Percentiles rank a stretch among this genome's conserved stretches.
phyloP scores from a whole-genome alignment of 1,140 invertebrate species.

The Wasmannia auropunctata region DNA sequence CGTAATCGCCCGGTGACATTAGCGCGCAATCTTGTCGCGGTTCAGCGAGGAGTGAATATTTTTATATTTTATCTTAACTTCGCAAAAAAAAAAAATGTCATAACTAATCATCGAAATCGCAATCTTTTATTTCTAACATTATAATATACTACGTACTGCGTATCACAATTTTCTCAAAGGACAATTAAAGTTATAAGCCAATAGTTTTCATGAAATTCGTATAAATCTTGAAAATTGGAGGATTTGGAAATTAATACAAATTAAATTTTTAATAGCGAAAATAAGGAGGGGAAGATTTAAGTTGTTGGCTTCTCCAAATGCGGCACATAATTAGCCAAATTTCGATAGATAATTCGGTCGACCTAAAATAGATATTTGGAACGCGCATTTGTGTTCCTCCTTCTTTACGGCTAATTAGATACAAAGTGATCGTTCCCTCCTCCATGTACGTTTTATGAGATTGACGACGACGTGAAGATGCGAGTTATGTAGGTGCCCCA shows the following conservation, averaged over 20 bases:
- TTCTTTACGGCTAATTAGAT: conserved; percentile 29
- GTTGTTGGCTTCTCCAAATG: not conserved
- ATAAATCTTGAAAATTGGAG: not conserved
- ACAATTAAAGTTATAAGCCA: not conserved
- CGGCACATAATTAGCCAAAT: not conserved
- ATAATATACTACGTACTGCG: not conserved
- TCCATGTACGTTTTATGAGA: not conserved
- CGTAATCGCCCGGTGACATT: conserved; percentile 37
- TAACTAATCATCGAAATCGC: not conserved
- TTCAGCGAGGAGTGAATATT: not conserved
- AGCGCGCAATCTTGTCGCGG: not conserved
- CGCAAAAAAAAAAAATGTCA: too few species aligned
- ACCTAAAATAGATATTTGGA: not conserved
- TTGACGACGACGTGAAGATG: not conserved
- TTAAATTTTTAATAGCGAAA: not conserved
- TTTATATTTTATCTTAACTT: not conserved
- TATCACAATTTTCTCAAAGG: not conserved
- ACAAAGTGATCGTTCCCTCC: not conserved
- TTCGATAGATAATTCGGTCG: not conserved
- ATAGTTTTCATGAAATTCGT: not conserved
- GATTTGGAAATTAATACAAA: not conserved
- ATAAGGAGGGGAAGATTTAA: not conserved
- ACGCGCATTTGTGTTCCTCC: not conserved
- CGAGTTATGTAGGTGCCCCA: conserved; percentile 54
- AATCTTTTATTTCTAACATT: not conserved